phyloP scores from a whole-genome alignment of 2,888 invertebrate species.

The Conistra vaccinii region DNA sequence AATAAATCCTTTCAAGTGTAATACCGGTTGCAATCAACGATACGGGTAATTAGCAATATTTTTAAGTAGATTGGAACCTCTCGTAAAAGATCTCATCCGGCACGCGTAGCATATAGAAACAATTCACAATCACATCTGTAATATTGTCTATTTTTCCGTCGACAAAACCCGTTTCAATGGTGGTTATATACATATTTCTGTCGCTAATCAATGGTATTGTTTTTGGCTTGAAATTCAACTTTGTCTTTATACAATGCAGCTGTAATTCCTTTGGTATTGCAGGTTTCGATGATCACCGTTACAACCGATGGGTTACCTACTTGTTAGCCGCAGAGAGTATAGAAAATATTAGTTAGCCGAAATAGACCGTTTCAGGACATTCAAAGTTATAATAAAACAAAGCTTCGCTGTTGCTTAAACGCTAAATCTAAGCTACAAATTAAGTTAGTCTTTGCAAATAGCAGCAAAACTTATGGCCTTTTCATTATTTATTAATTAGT shows the following conservation, averaged over 20 bases:
- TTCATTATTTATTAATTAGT: too few species aligned
- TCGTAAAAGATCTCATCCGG: neutral
- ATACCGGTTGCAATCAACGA: constrained; percentile 8
- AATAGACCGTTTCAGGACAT: too few species aligned
- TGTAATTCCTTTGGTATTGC: neutral
- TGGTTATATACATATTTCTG: too few species aligned
- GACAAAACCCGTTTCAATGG: too few species aligned
- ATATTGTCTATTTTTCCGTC: too few species aligned
- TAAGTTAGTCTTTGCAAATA: neutral
- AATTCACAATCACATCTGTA: too few species aligned
- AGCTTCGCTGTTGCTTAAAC: too few species aligned
- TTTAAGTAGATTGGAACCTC: neutral
- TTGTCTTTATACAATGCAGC: neutral
- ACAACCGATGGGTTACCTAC: neutral
- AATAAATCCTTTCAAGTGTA: constrained; percentile 23
- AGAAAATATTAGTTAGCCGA: too few species aligned
- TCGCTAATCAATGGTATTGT: neutral
- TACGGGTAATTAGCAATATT: constrained; percentile 12
- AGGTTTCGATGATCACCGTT: too few species aligned
- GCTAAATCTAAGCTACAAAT: neutral
- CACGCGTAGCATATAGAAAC: too few species aligned
- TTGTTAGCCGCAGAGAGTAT: neutral
- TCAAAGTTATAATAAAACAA: too few species aligned
- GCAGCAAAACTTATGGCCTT: too few species aligned
- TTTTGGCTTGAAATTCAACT: neutral